Conservation (phyloP, 2,797 vertebrate genomes). For the Girardinus metallicus region DNA sequence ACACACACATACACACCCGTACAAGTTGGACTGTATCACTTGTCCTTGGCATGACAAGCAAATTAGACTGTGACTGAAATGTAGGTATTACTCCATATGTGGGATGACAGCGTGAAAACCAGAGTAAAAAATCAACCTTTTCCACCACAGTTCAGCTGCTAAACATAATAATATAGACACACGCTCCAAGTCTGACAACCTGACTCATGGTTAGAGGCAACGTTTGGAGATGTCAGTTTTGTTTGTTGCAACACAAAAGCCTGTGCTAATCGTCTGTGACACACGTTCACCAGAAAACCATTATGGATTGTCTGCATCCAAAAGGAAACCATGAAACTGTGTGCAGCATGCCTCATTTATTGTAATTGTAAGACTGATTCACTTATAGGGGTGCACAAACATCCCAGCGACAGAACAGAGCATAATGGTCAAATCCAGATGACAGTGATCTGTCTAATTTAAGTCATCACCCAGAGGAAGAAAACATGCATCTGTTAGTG, state of each 20-base stretch:
- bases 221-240: conserved; percentile 14
- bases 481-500: conserved; percentile 39
- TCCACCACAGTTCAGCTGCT: conserved; percentile 23
- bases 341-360: conserved; percentile 51
- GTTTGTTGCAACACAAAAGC: neutral
- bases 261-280: conserved; percentile 28
- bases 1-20: conserved; percentile 1
- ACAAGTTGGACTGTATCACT: conserved; percentile 39
- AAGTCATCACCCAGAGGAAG: conserved; percentile 41
- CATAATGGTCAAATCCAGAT: conserved; percentile 49
- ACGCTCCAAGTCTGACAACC: conserved; percentile 41
- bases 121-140: conserved; percentile 36
- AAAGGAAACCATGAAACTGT: conserved; percentile 36
- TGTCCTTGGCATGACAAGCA: conserved; percentile 55
- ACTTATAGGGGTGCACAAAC: conserved; percentile 44
- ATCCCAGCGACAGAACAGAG: conserved; percentile 46
- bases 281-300: conserved; percentile 28
- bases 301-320: conserved; percentile 30
- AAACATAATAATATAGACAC: conserved; percentile 34
- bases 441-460: conserved; percentile 56
- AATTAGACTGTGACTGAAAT: conserved; percentile 62
- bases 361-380: conserved; percentile 69
- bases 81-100: conserved; percentile 29
- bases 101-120: conserved; percentile 56
- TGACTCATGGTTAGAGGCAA: conserved; percentile 22